Conservation (phyloP, 2,797 vertebrate species). For the Balearica regulorum region DNA sequence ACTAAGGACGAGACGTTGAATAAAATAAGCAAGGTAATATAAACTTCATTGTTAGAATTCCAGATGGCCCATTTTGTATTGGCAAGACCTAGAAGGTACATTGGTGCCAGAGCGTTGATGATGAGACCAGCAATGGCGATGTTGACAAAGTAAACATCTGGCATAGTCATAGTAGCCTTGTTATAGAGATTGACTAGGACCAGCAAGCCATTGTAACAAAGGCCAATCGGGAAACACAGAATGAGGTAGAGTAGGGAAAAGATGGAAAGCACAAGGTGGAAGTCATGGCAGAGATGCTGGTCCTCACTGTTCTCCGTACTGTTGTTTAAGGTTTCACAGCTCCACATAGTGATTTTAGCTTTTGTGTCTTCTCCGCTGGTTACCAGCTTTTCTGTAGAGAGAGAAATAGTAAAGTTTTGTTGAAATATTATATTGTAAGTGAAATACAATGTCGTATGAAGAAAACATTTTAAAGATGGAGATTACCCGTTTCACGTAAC, state of each 20-base stretch:
- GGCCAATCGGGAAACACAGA: conserved; percentile 88
- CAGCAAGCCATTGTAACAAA: conserved; percentile 92
- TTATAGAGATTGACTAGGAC: conserved; percentile 92
- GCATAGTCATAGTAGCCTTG: conserved; percentile 96
- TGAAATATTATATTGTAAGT: background rate
- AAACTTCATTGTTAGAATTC: conserved; percentile 88
- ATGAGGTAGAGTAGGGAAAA: conserved; percentile 93
- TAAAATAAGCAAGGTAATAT: conserved; percentile 92
- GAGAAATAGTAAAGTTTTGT: background rate
- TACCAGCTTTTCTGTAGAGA: conserved; percentile 78
- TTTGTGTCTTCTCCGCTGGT: conserved; percentile 52
- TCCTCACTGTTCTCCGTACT: conserved; percentile 80
- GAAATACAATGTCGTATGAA: background rate
- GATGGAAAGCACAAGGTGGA: conserved; percentile 88
- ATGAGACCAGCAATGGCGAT: conserved; percentile 93
- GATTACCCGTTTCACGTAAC: rapidly evolving
- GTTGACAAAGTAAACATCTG: conserved; percentile 97
- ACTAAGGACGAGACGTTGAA: conserved; percentile 95
- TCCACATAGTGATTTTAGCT: conserved; percentile 89
- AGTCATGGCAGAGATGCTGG: conserved; percentile 86
- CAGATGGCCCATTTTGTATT: conserved; percentile 89
- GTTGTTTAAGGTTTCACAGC: conserved; percentile 88
- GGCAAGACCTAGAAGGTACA: conserved; percentile 87
- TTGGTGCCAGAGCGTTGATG: conserved; percentile 86
- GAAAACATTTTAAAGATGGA: background rate